These are phyloP conservation scores for Diabrotica undecimpunctata DNA, from an alignment of 1,140 invertebrate genomes.

Conservation along the genomic window DNA sequence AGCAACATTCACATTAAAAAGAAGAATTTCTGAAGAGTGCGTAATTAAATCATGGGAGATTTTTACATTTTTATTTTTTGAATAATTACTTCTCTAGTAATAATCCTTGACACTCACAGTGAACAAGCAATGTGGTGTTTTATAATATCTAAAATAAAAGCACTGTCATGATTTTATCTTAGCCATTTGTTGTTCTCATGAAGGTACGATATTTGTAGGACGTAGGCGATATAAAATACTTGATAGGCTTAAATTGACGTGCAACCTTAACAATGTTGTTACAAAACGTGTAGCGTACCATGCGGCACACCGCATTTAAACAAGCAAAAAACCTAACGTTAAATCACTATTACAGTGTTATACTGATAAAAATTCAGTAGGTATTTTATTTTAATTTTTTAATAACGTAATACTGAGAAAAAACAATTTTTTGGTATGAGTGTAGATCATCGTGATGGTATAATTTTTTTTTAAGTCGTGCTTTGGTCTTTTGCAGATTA, in stretches of 20 bases:
- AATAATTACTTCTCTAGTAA: not conserved
- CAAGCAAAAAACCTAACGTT: no score
- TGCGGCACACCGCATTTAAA: not conserved
- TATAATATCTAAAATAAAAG: not conserved
- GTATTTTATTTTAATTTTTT: no score
- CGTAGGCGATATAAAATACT: conserved; percentile 2
- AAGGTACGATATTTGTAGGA: not conserved
- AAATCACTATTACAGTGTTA: no score
- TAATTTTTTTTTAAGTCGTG: no score
- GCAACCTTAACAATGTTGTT: not conserved
- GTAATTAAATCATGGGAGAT: no score
- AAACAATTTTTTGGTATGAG: no score
- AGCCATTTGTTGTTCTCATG: not conserved
- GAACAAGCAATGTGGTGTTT: not conserved
- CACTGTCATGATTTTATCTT: conserved; percentile 2
- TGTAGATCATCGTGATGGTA: no score
- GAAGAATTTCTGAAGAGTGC: no score
- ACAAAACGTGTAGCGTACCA: not conserved
- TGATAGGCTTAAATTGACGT: not conserved
- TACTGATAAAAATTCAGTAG: no score
- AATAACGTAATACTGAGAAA: no score
- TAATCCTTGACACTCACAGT: not conserved
- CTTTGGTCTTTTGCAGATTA: no score
- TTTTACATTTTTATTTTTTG: not conserved
- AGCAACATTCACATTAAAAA: no score